Conservation (phyloP, 2,888 invertebrate genomes). For the Dimorphilus gyrociliatus region DNA sequence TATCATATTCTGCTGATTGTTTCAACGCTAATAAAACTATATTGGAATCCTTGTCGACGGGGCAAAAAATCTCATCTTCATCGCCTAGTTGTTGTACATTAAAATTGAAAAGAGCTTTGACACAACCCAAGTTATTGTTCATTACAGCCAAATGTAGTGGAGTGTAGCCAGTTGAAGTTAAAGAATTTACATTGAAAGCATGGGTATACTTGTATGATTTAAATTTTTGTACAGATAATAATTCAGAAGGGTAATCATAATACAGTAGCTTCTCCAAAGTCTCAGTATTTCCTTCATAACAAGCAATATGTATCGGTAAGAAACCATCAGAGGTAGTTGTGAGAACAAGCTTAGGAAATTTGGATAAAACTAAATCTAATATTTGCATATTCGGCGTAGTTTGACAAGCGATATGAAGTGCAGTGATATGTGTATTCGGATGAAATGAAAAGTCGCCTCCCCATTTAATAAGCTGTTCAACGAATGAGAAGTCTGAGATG, state of each 20-base stretch:
- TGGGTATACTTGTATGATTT: slow-evolving; percentile 61
- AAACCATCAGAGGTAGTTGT: slow-evolving; percentile 77
- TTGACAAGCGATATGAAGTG: slow-evolving; percentile 2
- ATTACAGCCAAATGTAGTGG: slow-evolving; percentile 68
- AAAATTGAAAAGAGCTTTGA: slow-evolving; percentile 13
- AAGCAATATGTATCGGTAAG: slow-evolving; percentile 80
- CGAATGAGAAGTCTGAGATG: no score
- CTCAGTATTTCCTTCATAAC: slow-evolving; percentile 65
- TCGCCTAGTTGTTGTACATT: slow-evolving; percentile 3
- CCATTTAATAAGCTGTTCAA: no score
- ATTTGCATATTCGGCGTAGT: neutral
- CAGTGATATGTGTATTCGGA: no score
- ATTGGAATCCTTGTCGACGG: slow-evolving; percentile 10
- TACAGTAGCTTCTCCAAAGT: slow-evolving; percentile 58
- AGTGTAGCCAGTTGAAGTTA: slow-evolving; percentile 55
- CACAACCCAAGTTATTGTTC: slow-evolving; percentile 17
- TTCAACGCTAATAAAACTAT: slow-evolving; percentile 11
- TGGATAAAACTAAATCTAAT: slow-evolving; percentile 31
- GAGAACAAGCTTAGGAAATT: slow-evolving; percentile 66
- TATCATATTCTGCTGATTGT: slow-evolving; percentile 29
- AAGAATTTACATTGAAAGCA: slow-evolving; percentile 78
- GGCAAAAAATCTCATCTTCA: slow-evolving; percentile 5
- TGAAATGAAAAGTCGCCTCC: no score
- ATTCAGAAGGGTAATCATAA: slow-evolving; percentile 59
- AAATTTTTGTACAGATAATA: slow-evolving; percentile 43